Evolutionary conservation across 1,140 invertebrate species (phyloP).

Genomic region (Chironomus striatipennis): DNA sequence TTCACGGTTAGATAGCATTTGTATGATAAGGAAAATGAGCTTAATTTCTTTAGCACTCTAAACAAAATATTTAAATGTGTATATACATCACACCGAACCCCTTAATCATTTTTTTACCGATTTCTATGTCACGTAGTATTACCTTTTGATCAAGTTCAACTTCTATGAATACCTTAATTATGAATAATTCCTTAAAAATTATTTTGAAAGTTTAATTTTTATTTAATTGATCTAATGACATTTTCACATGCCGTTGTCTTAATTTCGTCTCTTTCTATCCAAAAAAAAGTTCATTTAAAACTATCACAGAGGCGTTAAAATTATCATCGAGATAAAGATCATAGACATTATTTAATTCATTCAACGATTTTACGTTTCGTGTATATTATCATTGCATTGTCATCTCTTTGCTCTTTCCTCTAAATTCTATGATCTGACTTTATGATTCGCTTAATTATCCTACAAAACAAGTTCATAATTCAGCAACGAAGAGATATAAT

Average conservation of each 20-base stretch:
- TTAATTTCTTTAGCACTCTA: constrained; percentile 9
- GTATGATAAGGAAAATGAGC: constrained; percentile 1
- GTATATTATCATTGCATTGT: not conserved
- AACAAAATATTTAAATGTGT: not conserved
- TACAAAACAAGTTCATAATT: not conserved
- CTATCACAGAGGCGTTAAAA: constrained; percentile 12
- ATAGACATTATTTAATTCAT: constrained; percentile 15
- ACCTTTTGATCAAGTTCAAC: not conserved
- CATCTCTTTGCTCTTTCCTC: not conserved
- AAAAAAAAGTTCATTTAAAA: not conserved
- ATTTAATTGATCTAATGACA: constrained; percentile 10
- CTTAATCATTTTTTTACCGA: no score
- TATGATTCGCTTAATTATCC: constrained; percentile 13
- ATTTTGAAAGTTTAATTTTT: constrained; percentile 5
- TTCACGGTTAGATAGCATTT: not conserved
- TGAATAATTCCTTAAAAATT: no score
- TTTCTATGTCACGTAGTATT: not conserved
- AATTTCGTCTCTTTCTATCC: not conserved
- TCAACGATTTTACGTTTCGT: not conserved
- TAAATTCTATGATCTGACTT: constrained; percentile 3
- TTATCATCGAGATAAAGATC: constrained; percentile 3
- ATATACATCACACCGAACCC: no score
- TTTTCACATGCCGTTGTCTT: constrained; percentile 1
- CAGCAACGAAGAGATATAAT: not conserved
- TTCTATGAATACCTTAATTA: no score